These are phyloP conservation scores for Sarcophaga carnaria DNA, from an alignment of 2,888 invertebrate genomes.

Conservation along the genomic window DNA sequence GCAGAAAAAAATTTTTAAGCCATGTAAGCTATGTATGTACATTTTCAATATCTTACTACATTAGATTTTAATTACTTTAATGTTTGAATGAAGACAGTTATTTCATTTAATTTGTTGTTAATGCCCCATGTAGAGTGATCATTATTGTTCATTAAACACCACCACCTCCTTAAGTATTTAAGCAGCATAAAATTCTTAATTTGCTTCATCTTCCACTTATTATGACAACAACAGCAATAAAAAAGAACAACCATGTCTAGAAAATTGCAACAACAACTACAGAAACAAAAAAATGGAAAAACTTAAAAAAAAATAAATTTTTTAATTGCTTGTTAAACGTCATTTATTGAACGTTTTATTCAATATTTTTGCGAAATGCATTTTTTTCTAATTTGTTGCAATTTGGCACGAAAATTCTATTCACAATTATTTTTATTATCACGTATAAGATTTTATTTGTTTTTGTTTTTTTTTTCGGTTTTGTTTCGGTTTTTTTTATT, in stretches of 20 bases:
- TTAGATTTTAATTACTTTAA: no score
- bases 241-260: neutral
- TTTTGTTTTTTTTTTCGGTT: neutral
- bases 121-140: constrained; percentile 17
- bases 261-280: constrained; percentile 29
- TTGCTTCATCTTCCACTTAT: constrained; percentile 27
- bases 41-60: no score
- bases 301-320: neutral
- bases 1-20: no score
- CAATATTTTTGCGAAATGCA: constrained; percentile 1
- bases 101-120: neutral
- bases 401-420: neutral
- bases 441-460: neutral
- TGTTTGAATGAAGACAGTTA: no score
- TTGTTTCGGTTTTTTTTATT: no score
- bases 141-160: constrained; percentile 5
- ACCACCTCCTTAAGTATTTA: constrained; percentile 39
- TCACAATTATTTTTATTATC: neutral
- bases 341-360: constrained; percentile 34
- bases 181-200: constrained; percentile 1
- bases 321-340: constrained; percentile 54
- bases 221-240: constrained; percentile 44
- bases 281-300: neutral
- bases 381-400: constrained; percentile 20
- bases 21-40: no score